phyloP scores from a whole-genome alignment of 2,888 invertebrate genomes.

The Fabriciana adippe region DNA sequence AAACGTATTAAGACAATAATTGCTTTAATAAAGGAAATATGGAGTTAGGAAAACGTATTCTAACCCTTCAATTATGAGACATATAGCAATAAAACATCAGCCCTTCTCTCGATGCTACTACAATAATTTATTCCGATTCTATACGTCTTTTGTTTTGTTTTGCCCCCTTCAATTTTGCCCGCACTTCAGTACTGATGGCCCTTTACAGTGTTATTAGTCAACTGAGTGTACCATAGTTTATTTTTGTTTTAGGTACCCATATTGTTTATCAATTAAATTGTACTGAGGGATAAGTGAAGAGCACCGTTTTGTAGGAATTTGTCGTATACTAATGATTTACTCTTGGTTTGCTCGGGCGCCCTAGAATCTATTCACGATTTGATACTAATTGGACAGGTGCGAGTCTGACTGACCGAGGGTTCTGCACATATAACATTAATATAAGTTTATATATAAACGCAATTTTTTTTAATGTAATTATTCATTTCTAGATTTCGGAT shows the following conservation, averaged over 20 bases:
- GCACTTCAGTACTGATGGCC: constrained; percentile 62
- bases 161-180: constrained; percentile 47
- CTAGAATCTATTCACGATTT: too few relatives aligned
- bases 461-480: too few relatives aligned
- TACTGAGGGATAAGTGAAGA: constrained; percentile 36
- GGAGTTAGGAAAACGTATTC: too few relatives aligned
- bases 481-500: too few relatives aligned
- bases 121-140: constrained; percentile 69
- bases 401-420: too few relatives aligned
- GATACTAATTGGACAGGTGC: too few relatives aligned
- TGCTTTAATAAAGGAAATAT: too few relatives aligned
- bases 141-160: constrained; percentile 50
- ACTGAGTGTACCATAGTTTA: constrained; percentile 55
- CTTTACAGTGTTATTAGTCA: constrained; percentile 71
- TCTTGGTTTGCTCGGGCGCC: too few relatives aligned
- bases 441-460: too few relatives aligned
- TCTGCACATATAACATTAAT: too few relatives aligned
- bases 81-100: constrained; percentile 64
- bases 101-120: constrained; percentile 53
- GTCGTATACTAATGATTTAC: neutral
- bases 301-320: constrained; percentile 20
- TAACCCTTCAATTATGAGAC: constrained; percentile 44
- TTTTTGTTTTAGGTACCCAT: constrained; percentile 53
- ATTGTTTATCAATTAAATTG: constrained; percentile 46
- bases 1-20: too few relatives aligned